phyloP scores from a whole-genome alignment of 2,113 vertebrate genomes.

The Ptilorrhoa leucosticta region DNA sequence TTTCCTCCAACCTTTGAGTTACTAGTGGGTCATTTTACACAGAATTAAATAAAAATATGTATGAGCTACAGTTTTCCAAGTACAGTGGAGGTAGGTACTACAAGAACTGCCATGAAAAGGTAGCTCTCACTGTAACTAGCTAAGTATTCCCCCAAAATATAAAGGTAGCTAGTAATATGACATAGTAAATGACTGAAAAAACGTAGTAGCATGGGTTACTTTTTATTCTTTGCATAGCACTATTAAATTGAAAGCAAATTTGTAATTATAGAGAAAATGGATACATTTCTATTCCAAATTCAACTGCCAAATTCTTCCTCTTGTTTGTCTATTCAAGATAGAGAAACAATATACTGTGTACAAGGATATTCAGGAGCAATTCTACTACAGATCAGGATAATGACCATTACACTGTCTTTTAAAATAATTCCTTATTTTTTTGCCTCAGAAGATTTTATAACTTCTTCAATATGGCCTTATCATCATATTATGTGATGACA shows the following conservation, averaged over 20 bases:
- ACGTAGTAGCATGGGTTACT: not conserved
- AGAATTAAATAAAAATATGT: not conserved
- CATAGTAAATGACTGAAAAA: not conserved
- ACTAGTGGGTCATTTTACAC: not conserved
- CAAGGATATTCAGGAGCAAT: not conserved
- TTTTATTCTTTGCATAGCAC: not conserved
- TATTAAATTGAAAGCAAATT: not conserved
- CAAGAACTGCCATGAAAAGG: not conserved
- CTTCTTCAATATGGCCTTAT: not conserved
- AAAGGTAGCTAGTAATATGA: not conserved
- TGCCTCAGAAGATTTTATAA: not conserved
- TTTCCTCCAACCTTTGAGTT: not conserved
- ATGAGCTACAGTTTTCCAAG: not conserved
- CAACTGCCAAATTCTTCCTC: not conserved
- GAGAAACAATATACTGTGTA: not conserved
- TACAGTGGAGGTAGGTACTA: not conserved
- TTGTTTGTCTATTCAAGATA: not conserved
- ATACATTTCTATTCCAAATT: not conserved
- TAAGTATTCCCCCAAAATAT: not conserved
- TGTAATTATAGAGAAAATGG: not conserved
- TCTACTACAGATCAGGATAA: not conserved
- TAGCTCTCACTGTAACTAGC: not conserved
- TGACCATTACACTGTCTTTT: not conserved
- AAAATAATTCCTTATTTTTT: not conserved
- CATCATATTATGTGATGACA: not conserved